Percentiles rank a stretch among this genome's conserved stretches.
These are phyloP conservation scores for Lithophane semibrunnea DNA, from an alignment of 2,888 invertebrate genomes.

Conservation along the genomic window DNA sequence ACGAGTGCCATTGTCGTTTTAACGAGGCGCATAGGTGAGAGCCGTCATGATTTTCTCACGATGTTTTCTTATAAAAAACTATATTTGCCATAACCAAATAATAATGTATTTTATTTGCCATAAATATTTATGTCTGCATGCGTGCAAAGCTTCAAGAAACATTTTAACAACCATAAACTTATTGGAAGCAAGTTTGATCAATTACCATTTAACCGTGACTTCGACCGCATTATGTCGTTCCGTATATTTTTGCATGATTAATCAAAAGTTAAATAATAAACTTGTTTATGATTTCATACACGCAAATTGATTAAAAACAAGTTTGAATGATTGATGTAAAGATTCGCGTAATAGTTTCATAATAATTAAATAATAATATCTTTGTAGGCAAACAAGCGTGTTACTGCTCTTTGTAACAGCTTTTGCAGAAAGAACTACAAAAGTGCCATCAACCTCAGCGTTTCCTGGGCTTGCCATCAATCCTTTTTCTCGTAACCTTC, in stretches of 20 bases:
- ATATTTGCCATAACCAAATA: neutral
- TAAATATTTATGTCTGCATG: slow-evolving; percentile 7
- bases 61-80: slow-evolving; percentile 6
- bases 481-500: neutral
- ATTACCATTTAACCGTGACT: slow-evolving; percentile 44
- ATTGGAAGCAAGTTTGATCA: slow-evolving; percentile 29
- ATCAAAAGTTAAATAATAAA: slow-evolving; percentile 54
- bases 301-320: slow-evolving; percentile 33
- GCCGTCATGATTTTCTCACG: slow-evolving; percentile 38
- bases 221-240: neutral
- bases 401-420: neutral
- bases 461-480: neutral
- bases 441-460: no score
- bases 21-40: slow-evolving; percentile 33
- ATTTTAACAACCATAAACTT: neutral
- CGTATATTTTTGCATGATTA: slow-evolving; percentile 27
- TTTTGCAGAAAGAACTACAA: neutral
- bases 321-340: slow-evolving; percentile 9
- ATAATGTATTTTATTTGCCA: neutral
- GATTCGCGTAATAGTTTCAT: neutral
- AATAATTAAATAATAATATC: no score
- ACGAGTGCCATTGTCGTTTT: slow-evolving; percentile 43
- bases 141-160: slow-evolving; percentile 5
- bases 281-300: slow-evolving; percentile 32
- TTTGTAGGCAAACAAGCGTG: neutral